These are phyloP conservation scores for Lycaena phlaeas DNA, from an alignment of 2,888 invertebrate species.

Conservation along the genomic window DNA sequence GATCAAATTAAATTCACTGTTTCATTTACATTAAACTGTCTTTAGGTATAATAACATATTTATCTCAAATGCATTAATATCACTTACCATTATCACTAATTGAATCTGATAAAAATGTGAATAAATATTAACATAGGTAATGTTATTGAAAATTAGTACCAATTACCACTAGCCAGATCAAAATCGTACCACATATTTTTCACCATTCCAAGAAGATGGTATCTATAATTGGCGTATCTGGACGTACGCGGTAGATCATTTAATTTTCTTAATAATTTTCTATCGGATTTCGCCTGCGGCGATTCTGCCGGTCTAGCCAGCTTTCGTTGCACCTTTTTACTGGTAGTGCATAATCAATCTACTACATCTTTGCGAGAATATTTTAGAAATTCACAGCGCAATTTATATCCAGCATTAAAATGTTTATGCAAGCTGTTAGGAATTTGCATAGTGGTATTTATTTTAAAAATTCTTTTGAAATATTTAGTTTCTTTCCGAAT, in stretches of 20 bases:
- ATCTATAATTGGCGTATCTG: constrained; percentile 71
- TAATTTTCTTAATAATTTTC: constrained; percentile 73
- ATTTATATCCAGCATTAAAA: constrained; percentile 3
- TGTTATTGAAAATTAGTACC: constrained; percentile 45
- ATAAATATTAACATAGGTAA: constrained; percentile 17
- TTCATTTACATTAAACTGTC: no score
- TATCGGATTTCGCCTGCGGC: constrained; percentile 55
- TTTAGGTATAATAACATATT: no score
- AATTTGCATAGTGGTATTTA: no score
- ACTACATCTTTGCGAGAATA: constrained; percentile 5
- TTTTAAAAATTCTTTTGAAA: no score
- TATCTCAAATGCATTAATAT: no score
- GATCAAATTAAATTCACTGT: no score
- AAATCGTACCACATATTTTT: constrained; percentile 56
- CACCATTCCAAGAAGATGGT: constrained; percentile 46
- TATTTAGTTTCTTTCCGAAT: background rate
- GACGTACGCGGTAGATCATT: constrained; percentile 63
- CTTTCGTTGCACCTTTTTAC: constrained; percentile 57
- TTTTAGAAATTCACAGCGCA: constrained; percentile 1
- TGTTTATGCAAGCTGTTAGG: background rate
- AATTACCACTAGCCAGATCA: constrained; percentile 45
- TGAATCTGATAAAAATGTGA: constrained; percentile 1
- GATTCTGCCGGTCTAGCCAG: constrained; percentile 38
- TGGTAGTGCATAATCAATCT: constrained; percentile 61
- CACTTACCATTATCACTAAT: constrained; percentile 3